A percentile compares a stretch with the other conserved stretches of the same genome.
Conservation (phyloP, 1,140 invertebrate genomes). For the Drosophila ficusphila region DNA sequence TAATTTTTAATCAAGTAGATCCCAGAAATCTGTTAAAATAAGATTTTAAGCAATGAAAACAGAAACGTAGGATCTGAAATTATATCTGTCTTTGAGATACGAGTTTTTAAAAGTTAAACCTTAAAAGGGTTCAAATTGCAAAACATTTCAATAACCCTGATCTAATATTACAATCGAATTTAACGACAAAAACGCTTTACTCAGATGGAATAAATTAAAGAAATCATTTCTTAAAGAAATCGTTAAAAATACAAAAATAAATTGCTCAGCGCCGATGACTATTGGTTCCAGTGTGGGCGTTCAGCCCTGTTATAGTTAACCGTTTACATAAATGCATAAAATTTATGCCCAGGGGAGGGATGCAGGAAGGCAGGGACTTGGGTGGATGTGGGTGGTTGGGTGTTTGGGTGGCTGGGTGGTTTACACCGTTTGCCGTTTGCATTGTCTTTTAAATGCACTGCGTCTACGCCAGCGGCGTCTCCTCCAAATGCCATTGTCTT, state of each 20-base stretch:
- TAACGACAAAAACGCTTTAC: too few relatives aligned
- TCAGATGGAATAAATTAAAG: too few relatives aligned
- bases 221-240: not conserved
- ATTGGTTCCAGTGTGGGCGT: conserved; percentile 5
- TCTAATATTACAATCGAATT: too few relatives aligned
- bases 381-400: not conserved
- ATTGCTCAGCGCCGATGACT: not conserved
- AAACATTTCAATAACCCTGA: too few relatives aligned
- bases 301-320: conserved; percentile 34
- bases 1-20: not conserved
- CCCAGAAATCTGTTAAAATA: not conserved
- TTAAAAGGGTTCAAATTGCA: too few relatives aligned
- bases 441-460: conserved; percentile 66
- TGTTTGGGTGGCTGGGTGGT: too few relatives aligned
- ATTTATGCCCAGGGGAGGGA: conserved; percentile 11
- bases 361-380: not conserved
- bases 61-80: too few relatives aligned
- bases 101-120: too few relatives aligned
- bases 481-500: conserved; percentile 30
- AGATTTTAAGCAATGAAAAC: too few relatives aligned
- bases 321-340: conserved; percentile 72
- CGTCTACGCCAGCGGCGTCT: conserved; percentile 49
- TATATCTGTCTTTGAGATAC: too few relatives aligned
- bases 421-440: conserved; percentile 31
- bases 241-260: not conserved